Conservation (phyloP, 2,888 invertebrate species). For the Hirtodrosophila duncani region DNA sequence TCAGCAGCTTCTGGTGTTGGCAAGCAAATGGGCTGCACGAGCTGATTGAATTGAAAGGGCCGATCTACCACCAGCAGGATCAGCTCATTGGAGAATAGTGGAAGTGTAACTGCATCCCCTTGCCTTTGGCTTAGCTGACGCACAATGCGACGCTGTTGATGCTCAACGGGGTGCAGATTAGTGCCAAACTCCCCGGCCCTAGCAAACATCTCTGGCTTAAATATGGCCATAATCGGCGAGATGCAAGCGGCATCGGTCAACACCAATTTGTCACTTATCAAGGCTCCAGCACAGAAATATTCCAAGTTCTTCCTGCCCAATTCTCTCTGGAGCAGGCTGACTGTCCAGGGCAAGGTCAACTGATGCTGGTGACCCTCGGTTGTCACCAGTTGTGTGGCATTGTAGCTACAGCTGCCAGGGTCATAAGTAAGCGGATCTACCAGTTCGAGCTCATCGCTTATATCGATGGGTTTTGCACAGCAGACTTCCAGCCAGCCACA, state of each 20-base stretch:
- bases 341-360: conserved; percentile 1
- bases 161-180: neutral
- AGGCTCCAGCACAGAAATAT: conserved; percentile 1
- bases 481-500: too few relatives aligned
- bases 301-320: too few relatives aligned
- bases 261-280: neutral
- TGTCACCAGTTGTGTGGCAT: neutral
- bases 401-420: neutral
- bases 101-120: too few relatives aligned
- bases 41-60: neutral
- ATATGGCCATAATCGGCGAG: neutral
- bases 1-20: neutral
- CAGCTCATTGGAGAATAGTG: neutral
- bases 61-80: neutral
- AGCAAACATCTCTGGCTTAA: neutral
- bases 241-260: neutral
- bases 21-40: conserved; percentile 3
- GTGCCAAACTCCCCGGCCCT: conserved; percentile 1
- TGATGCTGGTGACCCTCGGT: neutral
- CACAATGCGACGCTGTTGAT: neutral
- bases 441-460: too few relatives aligned
- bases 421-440: neutral
- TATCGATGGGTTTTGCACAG: too few relatives aligned
- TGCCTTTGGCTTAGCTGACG: neutral
- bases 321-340: neutral